These are phyloP conservation scores for Discoglossus pictus DNA, from an alignment of 2,797 vertebrate genomes.

Conservation along the genomic window DNA sequence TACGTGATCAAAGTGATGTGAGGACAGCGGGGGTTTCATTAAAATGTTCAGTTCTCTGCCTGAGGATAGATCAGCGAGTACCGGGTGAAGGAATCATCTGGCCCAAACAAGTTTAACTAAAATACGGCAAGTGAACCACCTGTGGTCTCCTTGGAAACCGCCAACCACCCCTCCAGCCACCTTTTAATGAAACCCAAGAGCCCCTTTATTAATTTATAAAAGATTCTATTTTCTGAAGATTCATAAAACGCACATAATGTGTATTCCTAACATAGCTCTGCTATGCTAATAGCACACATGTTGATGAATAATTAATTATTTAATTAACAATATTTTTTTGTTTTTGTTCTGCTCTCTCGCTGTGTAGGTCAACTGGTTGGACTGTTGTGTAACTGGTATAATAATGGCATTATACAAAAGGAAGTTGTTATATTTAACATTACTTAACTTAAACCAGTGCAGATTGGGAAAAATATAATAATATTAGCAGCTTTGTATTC, in stretches of 20 bases:
- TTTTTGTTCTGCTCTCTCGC: conserved; percentile 60
- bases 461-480: no score
- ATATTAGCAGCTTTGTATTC: no score
- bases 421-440: no score
- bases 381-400: conserved; percentile 71
- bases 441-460: no score
- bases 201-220: conserved; percentile 89
- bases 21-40: conserved; percentile 88
- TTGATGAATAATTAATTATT: conserved; percentile 86
- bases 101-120: conserved; percentile 83
- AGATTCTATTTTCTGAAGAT: conserved; percentile 86
- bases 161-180: conserved; percentile 85
- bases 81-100: conserved; percentile 80
- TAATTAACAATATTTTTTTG: conserved; percentile 85
- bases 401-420: no score
- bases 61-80: conserved; percentile 78
- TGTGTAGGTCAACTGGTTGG: conserved; percentile 77
- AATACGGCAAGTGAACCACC: conserved; percentile 80
- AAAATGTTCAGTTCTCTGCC: conserved; percentile 80
- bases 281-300: conserved; percentile 76
- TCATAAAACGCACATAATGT: conserved; percentile 81
- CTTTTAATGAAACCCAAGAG: conserved; percentile 94
- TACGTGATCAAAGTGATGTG: conserved; percentile 81
- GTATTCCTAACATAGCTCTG: conserved; percentile 75
- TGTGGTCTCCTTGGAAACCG: conserved; percentile 88